Base-by-base conservation (phyloP, 2,113 vertebrate species). In the Corythoichthys haematopterus region DNA sequence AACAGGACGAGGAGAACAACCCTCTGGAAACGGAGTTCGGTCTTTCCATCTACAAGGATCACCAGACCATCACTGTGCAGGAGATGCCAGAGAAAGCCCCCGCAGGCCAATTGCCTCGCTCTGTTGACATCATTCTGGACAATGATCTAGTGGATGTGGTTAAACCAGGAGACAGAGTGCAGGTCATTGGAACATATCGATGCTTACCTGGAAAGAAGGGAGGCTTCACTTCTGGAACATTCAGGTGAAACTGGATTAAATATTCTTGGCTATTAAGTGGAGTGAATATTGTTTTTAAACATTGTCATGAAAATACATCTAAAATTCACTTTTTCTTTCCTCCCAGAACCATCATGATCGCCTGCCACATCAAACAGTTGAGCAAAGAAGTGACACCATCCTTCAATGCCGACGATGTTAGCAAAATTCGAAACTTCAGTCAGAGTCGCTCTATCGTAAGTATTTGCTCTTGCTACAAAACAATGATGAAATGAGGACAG, bases 11-110 rank as follows among this genome's bases (percentile, higher is more conserved):
- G 73, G 97, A 99, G 72, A 99, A 98, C 87, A 98, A 99, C 76
- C 97, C 96, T 0, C 84, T 99, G 75, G 97, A 98, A 89, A 99
- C 97, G 0, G 96, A 99, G 82, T 98, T 93, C 36, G 97, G 97
- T 9, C 92, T 98, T 62, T 99, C 97, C 0, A 78, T 93, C 60
- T 98, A 99, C 84, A 98, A 96, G 76, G 97, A 99, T 80, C 96
- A 98, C 81, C 97, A 98, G 88, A 96, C 92, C 70, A 92, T 98
- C 88, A 96, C 95, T 0, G 95, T 99, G 62, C 97, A 98, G 91
- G 97, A 99, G 91, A 99, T 99, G 97, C 97, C 97, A 0, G 97
- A 99, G 88, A 99, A 99, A 69, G 96, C 97, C 3, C 97, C 97
- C 0, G 97, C 97, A 0, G 97, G 97, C n/a, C 97, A 99, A 85